These are phyloP conservation scores for Anguilla japonica DNA, from an alignment of 2,113 vertebrate genomes.

Conservation along the genomic window DNA sequence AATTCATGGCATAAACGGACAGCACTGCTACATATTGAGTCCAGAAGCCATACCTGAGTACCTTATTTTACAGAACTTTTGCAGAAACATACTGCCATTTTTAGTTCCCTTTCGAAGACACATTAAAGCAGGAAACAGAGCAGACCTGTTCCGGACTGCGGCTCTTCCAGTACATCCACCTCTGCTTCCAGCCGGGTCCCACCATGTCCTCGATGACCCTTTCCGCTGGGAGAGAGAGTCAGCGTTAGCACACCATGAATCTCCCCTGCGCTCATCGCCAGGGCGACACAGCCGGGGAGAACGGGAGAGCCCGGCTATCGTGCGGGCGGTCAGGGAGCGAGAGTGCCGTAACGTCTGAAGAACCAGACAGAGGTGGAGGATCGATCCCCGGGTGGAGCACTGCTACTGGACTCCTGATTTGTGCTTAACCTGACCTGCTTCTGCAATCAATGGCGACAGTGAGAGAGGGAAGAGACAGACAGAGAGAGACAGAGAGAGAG, in stretches of 20 bases:
- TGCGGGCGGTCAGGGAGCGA: background rate
- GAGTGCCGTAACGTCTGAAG: background rate
- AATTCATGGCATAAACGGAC: background rate
- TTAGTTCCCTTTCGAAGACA: no score
- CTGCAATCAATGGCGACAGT: background rate
- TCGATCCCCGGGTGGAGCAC: background rate
- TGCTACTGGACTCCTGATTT: background rate
- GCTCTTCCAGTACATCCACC: conserved; percentile 88
- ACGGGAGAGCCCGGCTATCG: background rate
- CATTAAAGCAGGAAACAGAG: no score
- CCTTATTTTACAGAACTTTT: no score
- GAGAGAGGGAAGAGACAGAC: no score
- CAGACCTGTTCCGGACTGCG: conserved; percentile 89
- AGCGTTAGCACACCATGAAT: background rate
- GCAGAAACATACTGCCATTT: no score
- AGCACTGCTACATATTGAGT: background rate
- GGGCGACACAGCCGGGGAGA: background rate
- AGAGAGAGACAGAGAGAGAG: no score
- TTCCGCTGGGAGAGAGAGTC: conserved; percentile 73
- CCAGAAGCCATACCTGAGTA: background rate
- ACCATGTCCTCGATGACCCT: conserved; percentile 93
- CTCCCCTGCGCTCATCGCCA: no score
- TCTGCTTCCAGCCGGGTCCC: conserved; percentile 91
- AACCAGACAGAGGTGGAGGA: background rate
- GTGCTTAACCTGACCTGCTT: background rate